phyloP scores from a whole-genome alignment of 1,140 invertebrate species.

The Zaprionus camerounensis region DNA sequence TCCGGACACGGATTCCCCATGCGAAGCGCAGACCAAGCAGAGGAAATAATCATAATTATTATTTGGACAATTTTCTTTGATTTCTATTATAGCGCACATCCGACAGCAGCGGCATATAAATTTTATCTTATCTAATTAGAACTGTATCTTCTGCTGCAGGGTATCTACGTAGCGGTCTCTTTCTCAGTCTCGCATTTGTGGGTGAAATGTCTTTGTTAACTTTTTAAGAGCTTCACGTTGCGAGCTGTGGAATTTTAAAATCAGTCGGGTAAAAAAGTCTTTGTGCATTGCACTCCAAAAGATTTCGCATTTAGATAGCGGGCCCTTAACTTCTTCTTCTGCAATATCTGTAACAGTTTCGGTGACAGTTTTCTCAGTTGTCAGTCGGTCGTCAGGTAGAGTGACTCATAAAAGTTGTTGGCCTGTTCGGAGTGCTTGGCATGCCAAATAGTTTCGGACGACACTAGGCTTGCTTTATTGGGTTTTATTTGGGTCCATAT shows the following conservation, averaged over 20 bases:
- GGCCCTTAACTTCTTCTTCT: conserved; percentile 6
- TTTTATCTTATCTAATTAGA: neutral
- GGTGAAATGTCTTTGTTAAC: neutral
- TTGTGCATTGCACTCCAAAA: conserved; percentile 48
- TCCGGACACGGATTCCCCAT: neutral
- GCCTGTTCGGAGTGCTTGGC: conserved; percentile 32
- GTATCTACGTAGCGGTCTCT: conserved; percentile 4
- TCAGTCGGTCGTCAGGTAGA: neutral
- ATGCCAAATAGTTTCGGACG: conserved; percentile 39
- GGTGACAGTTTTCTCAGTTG: neutral
- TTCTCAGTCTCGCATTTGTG: neutral
- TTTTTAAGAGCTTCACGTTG: conserved; percentile 4
- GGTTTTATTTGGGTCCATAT: conserved; percentile 33
- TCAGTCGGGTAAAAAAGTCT: conserved; percentile 45
- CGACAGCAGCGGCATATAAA: neutral
- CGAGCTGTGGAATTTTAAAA: conserved; percentile 65
- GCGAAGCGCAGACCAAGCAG: no score
- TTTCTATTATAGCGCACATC: neutral
- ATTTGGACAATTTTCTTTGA: conserved; percentile 1
- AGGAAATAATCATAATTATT: conserved; percentile 20
- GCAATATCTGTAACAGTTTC: conserved; percentile 26
- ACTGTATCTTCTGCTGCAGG: neutral
- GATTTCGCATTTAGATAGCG: conserved; percentile 56
- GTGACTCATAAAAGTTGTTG: conserved; percentile 49
- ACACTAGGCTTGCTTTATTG: conserved; percentile 22